These are phyloP conservation scores for Corella eumyota DNA, from an alignment of 23 tunicate species.

Conservation along the genomic window DNA sequence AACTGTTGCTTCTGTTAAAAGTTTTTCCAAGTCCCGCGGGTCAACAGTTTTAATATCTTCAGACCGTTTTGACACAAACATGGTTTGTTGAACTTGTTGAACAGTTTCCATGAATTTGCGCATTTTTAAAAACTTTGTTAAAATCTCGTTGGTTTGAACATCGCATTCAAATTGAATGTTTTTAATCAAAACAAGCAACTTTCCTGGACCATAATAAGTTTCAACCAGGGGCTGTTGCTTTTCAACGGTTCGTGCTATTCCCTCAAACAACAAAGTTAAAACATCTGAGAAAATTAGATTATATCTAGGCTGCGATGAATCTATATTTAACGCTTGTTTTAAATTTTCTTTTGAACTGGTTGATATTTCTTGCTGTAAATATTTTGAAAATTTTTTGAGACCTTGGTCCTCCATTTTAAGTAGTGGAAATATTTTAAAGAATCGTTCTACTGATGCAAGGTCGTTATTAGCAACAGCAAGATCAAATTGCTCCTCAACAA, in stretches of 20 bases:
- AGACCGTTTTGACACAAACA: conserved; percentile 28
- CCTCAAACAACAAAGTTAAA: conserved; percentile 72
- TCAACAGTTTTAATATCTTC: conserved; percentile 50
- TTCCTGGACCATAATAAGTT: conserved; percentile 98
- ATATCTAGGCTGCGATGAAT: conserved; percentile 20
- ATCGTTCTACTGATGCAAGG: conserved; percentile 61
- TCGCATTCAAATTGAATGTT: conserved; percentile 88
- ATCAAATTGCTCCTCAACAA: conserved; percentile 82
- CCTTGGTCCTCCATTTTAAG: conserved; percentile 93
- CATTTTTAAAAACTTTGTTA: conserved; percentile 31
- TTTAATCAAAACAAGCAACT: conserved; percentile 66
- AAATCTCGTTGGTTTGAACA: conserved; percentile 33
- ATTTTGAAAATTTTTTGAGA: conserved; percentile 58
- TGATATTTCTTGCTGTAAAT: conserved; percentile 62
- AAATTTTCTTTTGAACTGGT: conserved; percentile 77
- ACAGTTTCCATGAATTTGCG: conserved; percentile 39
- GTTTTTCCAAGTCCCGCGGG: conserved; percentile 64
- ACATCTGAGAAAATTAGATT: conserved; percentile 79
- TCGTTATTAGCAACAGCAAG: conserved; percentile 59
- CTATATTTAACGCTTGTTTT: conserved; percentile 55
- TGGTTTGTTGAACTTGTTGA: conserved; percentile 56
- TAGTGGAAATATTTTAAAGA: conserved; percentile 83
- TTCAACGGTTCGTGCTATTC: conserved; percentile 86
- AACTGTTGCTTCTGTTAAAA: conserved; percentile 73
- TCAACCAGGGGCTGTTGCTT: conserved; percentile 96